These are phyloP conservation scores for Phoenicopterus ruber DNA, from an alignment of 2,113 vertebrate genomes.

Conservation along the genomic window DNA sequence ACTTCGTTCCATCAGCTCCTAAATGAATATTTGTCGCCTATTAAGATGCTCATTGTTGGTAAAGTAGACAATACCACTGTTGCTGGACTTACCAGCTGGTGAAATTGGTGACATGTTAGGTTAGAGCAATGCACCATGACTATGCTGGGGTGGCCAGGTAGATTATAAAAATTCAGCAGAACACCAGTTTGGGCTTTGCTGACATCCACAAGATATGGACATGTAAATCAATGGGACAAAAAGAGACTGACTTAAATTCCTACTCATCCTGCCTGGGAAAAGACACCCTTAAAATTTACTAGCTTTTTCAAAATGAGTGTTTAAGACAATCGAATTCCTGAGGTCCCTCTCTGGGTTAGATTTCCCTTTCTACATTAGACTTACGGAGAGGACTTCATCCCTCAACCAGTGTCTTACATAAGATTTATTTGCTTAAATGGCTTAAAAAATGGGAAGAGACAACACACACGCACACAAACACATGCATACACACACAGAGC, in stretches of 20 bases:
- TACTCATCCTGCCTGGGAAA: background rate
- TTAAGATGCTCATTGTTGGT: background rate
- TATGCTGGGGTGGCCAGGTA: background rate
- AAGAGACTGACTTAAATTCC: background rate
- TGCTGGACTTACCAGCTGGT: background rate
- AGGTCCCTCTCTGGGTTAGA: background rate
- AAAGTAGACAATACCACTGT: background rate
- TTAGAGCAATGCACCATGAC: background rate
- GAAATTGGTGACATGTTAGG: background rate
- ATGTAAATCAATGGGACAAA: background rate
- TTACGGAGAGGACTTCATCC: background rate
- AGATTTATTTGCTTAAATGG: background rate
- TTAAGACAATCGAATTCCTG: background rate
- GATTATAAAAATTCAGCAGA: background rate
- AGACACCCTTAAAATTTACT: background rate
- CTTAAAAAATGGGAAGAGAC: background rate
- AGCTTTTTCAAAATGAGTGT: background rate
- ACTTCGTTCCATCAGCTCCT: background rate
- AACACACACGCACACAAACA: background rate
- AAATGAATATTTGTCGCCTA: background rate
- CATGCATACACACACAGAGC: background rate
- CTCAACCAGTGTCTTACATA: background rate
- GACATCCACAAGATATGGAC: background rate
- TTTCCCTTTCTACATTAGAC: background rate
- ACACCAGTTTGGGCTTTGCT: background rate